Base-by-base conservation (phyloP, 1,140 invertebrate genomes). In the Cardiocondyla obscurior region DNA sequence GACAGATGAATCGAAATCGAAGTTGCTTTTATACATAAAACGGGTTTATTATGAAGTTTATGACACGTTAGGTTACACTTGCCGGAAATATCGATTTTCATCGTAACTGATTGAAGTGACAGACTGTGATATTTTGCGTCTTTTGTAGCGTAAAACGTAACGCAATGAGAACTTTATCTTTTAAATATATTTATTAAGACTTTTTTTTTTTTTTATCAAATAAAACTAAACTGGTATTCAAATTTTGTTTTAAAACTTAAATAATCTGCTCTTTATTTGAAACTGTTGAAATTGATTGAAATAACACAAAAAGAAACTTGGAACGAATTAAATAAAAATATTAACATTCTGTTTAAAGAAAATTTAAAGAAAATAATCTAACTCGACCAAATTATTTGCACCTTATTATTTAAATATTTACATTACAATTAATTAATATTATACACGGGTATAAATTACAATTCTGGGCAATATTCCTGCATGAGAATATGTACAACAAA, bases 51-150 rank as follows among this genome's bases (percentile, higher is more conserved):
- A 67, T 51, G 3, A 69, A 67, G 74, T 69, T 79, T 65, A 16
- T 67, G 74, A 64, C 25, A 64, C 8, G 14, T 64, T 64, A 1
- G 49, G 65, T 81, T 81, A 81, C 22, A 53, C 58, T 53, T 74
- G n/a, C 25, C 51, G 39, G 55, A 69, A 69, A 53, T 83, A 79
- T 79, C 19, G 49, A 25, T 69, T 67, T 36, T 14, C 5, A 65
- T 77, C 60, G 10, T 53, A 53, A 77, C 46, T 22, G 22, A 1
- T 57, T 10, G 36, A 49, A 46, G 3, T n/a, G n/a, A 77, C 51
- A 33, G 28, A 51, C 44, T 39, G n/a, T n/a, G 65, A 65, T 55
- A 57, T 22, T 49, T 53, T 25, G 16, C 25, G 6, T n/a, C 8
- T 7, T 25, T 51, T 14, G 36, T 39, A 19, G 10, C 4, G 12